Conservation (phyloP, 2,113 vertebrate genomes). For the Accipiter virgatus region DNA sequence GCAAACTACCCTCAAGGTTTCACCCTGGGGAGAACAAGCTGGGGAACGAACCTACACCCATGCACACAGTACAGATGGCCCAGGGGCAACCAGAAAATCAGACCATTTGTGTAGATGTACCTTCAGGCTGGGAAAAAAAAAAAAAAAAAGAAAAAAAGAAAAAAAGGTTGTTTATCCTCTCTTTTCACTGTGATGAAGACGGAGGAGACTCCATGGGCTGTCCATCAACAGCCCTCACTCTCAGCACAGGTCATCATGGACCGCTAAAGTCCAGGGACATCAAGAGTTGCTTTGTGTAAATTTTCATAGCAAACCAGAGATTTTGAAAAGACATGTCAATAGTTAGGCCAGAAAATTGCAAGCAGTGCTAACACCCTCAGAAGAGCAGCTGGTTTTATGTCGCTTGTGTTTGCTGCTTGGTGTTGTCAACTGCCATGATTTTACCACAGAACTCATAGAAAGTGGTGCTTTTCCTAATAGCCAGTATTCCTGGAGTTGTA, state of each 20-base stretch:
- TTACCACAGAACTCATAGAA: not conserved
- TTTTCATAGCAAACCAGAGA: not conserved
- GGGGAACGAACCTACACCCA: not conserved
- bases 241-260: not conserved
- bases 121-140: not conserved
- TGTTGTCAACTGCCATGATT: not conserved
- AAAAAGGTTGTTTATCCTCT: not conserved
- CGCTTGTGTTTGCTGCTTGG: not conserved
- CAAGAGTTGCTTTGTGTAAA: not conserved
- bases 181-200: not conserved
- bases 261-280: not conserved
- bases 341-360: not conserved
- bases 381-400: not conserved
- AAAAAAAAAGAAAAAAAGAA: not conserved
- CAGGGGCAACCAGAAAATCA: not conserved
- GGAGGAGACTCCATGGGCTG: not conserved
- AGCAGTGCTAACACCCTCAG: not conserved
- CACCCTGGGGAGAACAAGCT: not conserved
- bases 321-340: not conserved
- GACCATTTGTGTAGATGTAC: not conserved
- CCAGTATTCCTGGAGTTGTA: not conserved
- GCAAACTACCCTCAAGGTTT: not conserved
- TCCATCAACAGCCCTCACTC: not conserved
- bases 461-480: not conserved
- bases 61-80: not conserved